phyloP scores from a whole-genome alignment of 1,140 invertebrate species.

The Metopolophium dirhodum region DNA sequence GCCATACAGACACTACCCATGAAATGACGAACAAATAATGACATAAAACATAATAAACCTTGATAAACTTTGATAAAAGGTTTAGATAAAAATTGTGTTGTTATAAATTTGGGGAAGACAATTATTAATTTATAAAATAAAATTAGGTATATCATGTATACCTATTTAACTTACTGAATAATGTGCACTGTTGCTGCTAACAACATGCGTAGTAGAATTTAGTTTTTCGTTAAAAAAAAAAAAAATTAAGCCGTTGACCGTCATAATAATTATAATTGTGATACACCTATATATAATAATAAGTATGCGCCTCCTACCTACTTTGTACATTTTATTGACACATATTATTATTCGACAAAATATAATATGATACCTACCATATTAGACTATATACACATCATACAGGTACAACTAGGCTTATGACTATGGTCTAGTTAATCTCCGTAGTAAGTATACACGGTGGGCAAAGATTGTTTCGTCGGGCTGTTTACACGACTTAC shows the following conservation, averaged over 20 bases:
- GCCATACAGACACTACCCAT: neutral
- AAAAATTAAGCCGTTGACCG: neutral
- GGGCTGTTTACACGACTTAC: neutral
- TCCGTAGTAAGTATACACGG: neutral
- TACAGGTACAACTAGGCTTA: neutral
- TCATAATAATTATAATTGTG: neutral
- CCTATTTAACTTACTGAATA: no score
- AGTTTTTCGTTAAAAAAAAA: no score
- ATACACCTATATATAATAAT: no score
- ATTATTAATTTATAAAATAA: neutral
- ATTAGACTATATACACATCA: neutral
- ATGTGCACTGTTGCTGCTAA: no score
- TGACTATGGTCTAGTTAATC: conserved; percentile 24
- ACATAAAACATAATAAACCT: no score
- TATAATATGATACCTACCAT: neutral
- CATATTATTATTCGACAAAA: neutral
- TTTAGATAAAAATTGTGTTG: no score
- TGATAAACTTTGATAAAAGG: no score
- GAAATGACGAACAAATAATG: neutral
- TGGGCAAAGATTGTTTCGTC: neutral
- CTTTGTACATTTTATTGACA: neutral
- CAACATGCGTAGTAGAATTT: no score
- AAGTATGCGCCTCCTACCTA: neutral
- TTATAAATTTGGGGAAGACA: neutral
- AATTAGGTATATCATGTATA: no score